Evolutionary conservation across 35 echinoderm and acorn worm genomes (phyloP).

Genomic region (Ptychodera flava): DNA sequence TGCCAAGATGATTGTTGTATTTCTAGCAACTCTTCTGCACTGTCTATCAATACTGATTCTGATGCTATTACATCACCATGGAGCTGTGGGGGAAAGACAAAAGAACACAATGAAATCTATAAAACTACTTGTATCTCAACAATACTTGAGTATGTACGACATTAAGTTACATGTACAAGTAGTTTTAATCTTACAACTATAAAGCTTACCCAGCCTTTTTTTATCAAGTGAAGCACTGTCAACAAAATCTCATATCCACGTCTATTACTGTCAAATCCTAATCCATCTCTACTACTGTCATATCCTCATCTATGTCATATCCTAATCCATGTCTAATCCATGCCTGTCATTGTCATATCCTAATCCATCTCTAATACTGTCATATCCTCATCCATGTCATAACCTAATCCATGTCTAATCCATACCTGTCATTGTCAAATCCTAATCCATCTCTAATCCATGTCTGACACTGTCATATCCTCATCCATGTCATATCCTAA

Average conservation of each 20-base stretch:
- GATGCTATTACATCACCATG: constrained; percentile 49
- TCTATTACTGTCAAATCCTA: not conserved
- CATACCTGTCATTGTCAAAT: too few relatives aligned
- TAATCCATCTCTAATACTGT: too few relatives aligned
- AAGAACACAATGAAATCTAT: not conserved
- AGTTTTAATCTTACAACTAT: not conserved
- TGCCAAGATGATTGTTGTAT: constrained; percentile 65
- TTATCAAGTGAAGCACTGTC: not conserved
- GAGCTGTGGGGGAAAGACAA: constrained; percentile 37
- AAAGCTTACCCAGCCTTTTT: not conserved
- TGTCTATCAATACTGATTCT: constrained; percentile 28
- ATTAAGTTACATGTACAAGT: not conserved
- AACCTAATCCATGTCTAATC: too few relatives aligned
- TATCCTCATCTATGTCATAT: too few relatives aligned
- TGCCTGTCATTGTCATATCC: too few relatives aligned
- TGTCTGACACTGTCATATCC: too few relatives aligned
- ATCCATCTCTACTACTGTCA: not conserved
- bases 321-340: too few relatives aligned
- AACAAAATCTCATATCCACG: not conserved
- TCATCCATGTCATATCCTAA: too few relatives aligned
- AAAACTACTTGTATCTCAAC: not conserved
- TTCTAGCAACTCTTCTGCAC: constrained; percentile 21
- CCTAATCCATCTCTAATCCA: too few relatives aligned
- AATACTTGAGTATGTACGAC: not conserved
- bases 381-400: too few relatives aligned